Conservation (phyloP, 2,888 invertebrate species). For the Epinotia brunnichana region DNA sequence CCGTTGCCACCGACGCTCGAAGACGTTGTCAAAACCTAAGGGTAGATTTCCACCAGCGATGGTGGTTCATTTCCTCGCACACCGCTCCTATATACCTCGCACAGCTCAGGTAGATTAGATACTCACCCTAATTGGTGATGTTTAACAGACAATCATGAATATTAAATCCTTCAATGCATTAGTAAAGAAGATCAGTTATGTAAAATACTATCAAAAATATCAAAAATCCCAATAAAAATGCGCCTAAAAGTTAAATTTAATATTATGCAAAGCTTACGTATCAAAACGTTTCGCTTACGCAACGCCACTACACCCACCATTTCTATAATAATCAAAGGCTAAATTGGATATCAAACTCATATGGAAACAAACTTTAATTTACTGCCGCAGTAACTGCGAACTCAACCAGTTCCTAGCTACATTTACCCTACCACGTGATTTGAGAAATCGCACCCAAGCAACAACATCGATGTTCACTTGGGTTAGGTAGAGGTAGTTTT, state of each 20-base stretch:
- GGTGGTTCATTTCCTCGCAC: too few relatives aligned
- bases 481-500: conserved; percentile 37
- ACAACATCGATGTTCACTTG: conserved; percentile 11
- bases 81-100: too few relatives aligned
- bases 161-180: too few relatives aligned
- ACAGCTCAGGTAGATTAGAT: too few relatives aligned
- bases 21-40: too few relatives aligned
- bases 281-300: background rate
- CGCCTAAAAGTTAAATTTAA: background rate
- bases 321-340: conserved; percentile 21
- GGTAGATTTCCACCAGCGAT: too few relatives aligned
- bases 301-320: conserved; percentile 7
- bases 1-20: too few relatives aligned
- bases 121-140: too few relatives aligned
- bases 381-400: conserved; percentile 25
- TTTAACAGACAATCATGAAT: too few relatives aligned
- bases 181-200: too few relatives aligned
- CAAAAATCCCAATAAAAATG: background rate
- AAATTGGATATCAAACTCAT: conserved; percentile 27
- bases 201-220: background rate
- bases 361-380: conserved; percentile 32
- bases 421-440: conserved; percentile 22
- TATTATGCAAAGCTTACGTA: background rate
- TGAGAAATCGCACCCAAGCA: conserved; percentile 22
- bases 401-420: conserved; percentile 24